Percentiles rank a stretch among this genome's conserved stretches.
Conservation (phyloP, 2,113 vertebrate genomes). For the Hydropotes inermis region DNA sequence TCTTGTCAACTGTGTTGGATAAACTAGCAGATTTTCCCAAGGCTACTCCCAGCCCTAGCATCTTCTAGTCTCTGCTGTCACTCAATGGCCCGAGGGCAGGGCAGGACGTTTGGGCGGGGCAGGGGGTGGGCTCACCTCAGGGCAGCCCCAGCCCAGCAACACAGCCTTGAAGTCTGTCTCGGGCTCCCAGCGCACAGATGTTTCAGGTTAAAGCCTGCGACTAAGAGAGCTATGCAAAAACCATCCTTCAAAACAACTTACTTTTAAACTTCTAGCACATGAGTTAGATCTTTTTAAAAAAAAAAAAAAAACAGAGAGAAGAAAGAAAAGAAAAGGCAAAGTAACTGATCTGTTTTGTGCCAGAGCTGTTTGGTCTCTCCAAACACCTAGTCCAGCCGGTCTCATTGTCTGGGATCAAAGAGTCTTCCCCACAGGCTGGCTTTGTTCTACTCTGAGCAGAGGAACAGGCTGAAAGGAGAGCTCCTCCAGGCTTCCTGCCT, state of each 20-base stretch:
- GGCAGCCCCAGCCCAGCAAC: rapidly evolving
- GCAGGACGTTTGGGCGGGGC: rapidly evolving
- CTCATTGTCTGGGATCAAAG: conserved; percentile 70
- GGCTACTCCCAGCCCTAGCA: neutral
- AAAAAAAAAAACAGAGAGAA: neutral
- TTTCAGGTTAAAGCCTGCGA: neutral
- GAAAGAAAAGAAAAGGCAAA: neutral
- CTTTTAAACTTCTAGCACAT: conserved; percentile 29
- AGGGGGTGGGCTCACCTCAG: neutral
- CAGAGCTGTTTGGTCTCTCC: conserved; percentile 48
- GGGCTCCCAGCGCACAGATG: neutral
- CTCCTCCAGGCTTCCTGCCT: conserved; percentile 44
- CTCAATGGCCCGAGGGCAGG: neutral
- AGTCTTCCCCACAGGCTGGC: neutral
- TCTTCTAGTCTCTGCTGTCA: neutral
- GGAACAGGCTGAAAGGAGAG: conserved; percentile 1
- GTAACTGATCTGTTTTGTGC: conserved; percentile 63
- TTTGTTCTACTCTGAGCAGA: conserved; percentile 60
- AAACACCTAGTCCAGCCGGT: conserved; percentile 60
- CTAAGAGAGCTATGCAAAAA: neutral
- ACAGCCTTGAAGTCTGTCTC: rapidly evolving
- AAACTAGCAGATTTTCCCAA: neutral
- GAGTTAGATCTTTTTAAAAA: conserved; percentile 17
- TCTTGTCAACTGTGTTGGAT: neutral
- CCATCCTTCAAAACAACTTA: conserved; percentile 14